phyloP scores from a whole-genome alignment of 2,113 vertebrate species.

The Clinocottus analis region DNA sequence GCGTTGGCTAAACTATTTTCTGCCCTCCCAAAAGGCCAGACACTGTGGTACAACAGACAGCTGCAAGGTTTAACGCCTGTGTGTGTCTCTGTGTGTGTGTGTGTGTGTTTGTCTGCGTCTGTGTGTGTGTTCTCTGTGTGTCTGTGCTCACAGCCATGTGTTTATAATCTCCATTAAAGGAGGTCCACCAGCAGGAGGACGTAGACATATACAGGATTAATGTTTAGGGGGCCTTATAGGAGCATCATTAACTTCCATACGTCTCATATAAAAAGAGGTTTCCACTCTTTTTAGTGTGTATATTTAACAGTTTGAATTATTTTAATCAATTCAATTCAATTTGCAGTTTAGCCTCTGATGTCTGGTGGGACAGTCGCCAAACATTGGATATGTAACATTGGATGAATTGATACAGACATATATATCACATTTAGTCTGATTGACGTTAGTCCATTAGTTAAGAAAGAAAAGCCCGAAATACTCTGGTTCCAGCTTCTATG shows the following conservation, averaged over 20 bases:
- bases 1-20: constrained; percentile 55
- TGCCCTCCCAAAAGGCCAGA: constrained; percentile 22
- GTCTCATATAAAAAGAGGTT: background rate
- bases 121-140: constrained; percentile 10
- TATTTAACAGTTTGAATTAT: background rate
- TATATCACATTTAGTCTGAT: background rate
- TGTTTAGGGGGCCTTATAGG: constrained; percentile 32
- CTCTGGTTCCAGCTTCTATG: background rate
- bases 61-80: constrained; percentile 66
- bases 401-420: too few species aligned
- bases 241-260: constrained; percentile 29
- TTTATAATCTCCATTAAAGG: constrained; percentile 64
- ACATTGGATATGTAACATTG: background rate
- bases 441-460: background rate
- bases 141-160: constrained; percentile 59
- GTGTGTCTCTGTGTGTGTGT: constrained; percentile 38
- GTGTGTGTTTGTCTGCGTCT: constrained; percentile 10
- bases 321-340: background rate
- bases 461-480: background rate
- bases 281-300: background rate
- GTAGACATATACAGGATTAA: constrained; percentile 27
- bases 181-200: constrained; percentile 32
- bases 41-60: constrained; percentile 70
- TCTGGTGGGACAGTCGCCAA: background rate
- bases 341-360: background rate